Evolutionary conservation across 1,140 invertebrate species (phyloP), one percentile per base, ranked within the genome.

Genomic region (Calycopis cecrops): DNA sequence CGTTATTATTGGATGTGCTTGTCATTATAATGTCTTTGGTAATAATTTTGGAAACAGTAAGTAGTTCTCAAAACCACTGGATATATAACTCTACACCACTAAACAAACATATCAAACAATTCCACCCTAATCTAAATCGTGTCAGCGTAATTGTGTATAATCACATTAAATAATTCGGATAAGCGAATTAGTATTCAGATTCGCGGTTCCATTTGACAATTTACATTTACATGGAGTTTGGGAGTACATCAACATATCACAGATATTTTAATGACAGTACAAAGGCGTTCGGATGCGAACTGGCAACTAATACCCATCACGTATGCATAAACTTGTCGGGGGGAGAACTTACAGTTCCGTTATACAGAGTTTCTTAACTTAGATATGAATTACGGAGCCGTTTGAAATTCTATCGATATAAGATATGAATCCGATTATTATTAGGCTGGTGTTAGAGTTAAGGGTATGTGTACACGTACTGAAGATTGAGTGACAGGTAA

Each of bases 271-370:
- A 76, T 73, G 67, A 69, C 58, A 67, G 60, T 66, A 76, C 67
- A 72, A 71, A 71, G 72, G 55, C 56, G 68, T 66, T 65, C 48
- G 21, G 44, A 55, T 65, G 44, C 4, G 40, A 69, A 63, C 69
- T 60, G 48, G 44, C 35, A 76, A 77, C 71, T 79, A 77, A 81
- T 81, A 73, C 59, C 59, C 74, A 79, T 81, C 68, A 66, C 42
- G 71, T 67, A 81, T 81, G 76, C 74, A 71, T 73, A 70, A 77
- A 80, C 70, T 70, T 67, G 60, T 52, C 48, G 52, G 59, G 51
- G 42, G 47, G 65, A 47, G 58, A 44, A 52, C 54, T 35, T 51
- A 55, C 56, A 55, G 40, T 48, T 18, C 52, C 55, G 50, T 57
- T 63, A 54, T 59, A 63, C 16, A 9, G 40, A 44, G 40, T 44